A percentile compares a stretch with the other conserved stretches of the same genome.
Conservation (phyloP, 2,888 invertebrate species). For the Tetranychus truncatus region DNA sequence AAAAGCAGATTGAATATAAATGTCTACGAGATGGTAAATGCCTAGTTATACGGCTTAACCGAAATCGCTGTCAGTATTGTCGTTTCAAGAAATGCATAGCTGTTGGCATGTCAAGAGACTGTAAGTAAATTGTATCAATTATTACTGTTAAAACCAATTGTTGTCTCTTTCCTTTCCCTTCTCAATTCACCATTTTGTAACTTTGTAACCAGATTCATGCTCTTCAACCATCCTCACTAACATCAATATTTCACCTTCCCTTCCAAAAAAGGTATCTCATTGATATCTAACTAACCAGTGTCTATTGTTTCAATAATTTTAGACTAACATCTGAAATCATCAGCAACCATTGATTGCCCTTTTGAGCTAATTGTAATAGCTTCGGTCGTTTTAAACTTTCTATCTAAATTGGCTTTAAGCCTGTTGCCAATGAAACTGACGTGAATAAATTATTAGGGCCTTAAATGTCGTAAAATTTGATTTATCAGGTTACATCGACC, state of each 20-base stretch:
- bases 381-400: no score
- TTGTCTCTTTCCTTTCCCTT: neutral
- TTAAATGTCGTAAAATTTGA: no score
- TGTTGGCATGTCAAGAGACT: conserved; percentile 89
- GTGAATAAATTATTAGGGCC: no score
- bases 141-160: neutral
- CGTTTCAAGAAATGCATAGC: conserved; percentile 88
- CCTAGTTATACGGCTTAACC: conserved; percentile 71
- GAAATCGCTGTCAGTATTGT: conserved; percentile 89
- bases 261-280: neutral
- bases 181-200: neutral
- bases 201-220: neutral
- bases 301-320: no score
- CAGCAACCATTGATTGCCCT: no score
- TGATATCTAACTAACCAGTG: no score
- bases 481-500: no score
- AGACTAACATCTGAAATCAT: no score
- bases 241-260: neutral
- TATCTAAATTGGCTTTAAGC: no score
- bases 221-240: neutral
- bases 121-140: conserved; percentile 45
- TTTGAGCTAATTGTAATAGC: no score
- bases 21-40: conserved; percentile 85
- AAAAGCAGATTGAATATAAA: conserved; percentile 88
- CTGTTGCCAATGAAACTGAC: no score